Evolutionary conservation across 2,113 vertebrate genomes (phyloP).

Genomic region (Corapipo altera): DNA sequence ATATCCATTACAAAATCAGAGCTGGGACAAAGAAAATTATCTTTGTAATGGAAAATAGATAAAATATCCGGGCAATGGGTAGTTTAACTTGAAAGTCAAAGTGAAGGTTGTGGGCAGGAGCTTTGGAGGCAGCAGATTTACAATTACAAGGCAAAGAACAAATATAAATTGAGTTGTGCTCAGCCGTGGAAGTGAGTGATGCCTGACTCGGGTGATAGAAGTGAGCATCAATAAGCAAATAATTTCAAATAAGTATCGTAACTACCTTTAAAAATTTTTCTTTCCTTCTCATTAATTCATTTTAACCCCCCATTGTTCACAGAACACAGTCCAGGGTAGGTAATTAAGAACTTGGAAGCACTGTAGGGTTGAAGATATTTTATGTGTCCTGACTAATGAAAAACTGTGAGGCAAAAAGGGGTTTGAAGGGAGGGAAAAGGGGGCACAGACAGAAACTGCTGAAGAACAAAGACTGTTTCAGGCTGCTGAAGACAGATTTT

Average conservation of each 20-base stretch:
- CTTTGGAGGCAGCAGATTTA: neutral
- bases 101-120: neutral
- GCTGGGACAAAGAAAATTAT: neutral
- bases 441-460: neutral
- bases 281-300: neutral
- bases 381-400: neutral
- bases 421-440: neutral
- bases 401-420: accelerated
- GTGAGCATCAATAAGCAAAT: neutral
- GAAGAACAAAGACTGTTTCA: neutral
- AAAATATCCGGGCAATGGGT: neutral
- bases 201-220: neutral
- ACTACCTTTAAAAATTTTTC: neutral
- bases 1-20: neutral
- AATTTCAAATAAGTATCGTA: neutral
- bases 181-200: neutral
- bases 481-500: neutral
- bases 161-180: neutral
- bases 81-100: neutral
- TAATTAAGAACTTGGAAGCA: neutral
- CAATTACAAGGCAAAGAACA: neutral
- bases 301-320: neutral
- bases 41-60: neutral
- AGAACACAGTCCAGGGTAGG: neutral
- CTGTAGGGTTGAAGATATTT: neutral